Percentiles rank a stretch among this genome's conserved stretches.
Conservation (phyloP, 2,888 invertebrate genomes). For the Smittia aterrima region DNA sequence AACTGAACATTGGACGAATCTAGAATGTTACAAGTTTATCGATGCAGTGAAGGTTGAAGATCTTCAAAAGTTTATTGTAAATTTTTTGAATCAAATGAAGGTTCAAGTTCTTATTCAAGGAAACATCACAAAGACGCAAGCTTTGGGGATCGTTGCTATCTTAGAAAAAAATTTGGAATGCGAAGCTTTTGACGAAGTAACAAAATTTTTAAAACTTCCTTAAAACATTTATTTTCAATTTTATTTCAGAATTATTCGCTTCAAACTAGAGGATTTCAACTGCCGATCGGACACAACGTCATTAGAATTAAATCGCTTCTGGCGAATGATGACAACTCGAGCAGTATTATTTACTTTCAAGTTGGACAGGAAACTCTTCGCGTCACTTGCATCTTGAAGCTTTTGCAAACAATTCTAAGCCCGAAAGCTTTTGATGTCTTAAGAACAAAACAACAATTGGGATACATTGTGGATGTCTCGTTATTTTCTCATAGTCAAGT, state of each 20-base stretch:
- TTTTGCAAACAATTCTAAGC: constrained; percentile 79
- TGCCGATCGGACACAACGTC: constrained; percentile 67
- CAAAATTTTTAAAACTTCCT: too few relatives aligned
- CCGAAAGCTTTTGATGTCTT: constrained; percentile 84
- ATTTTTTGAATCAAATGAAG: constrained; percentile 63
- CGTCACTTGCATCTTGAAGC: constrained; percentile 66
- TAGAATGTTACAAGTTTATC: constrained; percentile 65
- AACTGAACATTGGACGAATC: constrained; percentile 43
- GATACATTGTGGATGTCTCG: background rate
- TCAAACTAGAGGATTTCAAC: constrained; percentile 61
- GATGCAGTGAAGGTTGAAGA: constrained; percentile 59
- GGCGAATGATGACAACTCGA: constrained; percentile 71
- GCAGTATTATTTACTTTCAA: constrained; percentile 85
- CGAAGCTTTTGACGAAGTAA: constrained; percentile 46
- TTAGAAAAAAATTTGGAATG: constrained; percentile 61
- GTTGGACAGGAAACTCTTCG: constrained; percentile 62
- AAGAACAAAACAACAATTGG: constrained; percentile 81
- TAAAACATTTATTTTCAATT: too few relatives aligned
- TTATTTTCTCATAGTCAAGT: background rate
- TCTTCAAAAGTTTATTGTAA: constrained; percentile 60
- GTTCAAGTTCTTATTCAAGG: constrained; percentile 78
- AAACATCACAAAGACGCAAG: constrained; percentile 66
- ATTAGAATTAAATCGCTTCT: constrained; percentile 71
- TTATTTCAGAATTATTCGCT: constrained; percentile 46
- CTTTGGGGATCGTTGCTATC: constrained; percentile 60